phyloP scores from a whole-genome alignment of 2,888 invertebrate species.

The Cheilosia grossa region DNA sequence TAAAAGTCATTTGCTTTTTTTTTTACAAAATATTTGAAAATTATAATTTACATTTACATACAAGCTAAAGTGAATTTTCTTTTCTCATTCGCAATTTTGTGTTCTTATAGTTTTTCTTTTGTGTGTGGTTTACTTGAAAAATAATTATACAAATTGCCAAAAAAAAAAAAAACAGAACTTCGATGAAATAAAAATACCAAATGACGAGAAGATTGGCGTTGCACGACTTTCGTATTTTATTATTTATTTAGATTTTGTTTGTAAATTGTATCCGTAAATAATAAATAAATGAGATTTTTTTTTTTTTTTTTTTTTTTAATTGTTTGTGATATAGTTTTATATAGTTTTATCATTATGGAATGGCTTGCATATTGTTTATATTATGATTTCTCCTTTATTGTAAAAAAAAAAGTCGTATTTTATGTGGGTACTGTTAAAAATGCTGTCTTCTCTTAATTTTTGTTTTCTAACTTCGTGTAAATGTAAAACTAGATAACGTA shows the following conservation, averaged over 20 bases:
- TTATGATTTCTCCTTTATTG: conserved; percentile 13
- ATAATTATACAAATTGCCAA: not conserved
- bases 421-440: not conserved
- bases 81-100: conserved; percentile 3
- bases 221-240: conserved; percentile 16
- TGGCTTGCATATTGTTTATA: conserved; percentile 46
- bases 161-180: not conserved
- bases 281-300: not conserved
- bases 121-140: conserved; percentile 9
- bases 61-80: not conserved
- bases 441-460: not conserved
- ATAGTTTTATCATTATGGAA: conserved; percentile 8
- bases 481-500: conserved; percentile 12
- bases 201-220: conserved; percentile 15
- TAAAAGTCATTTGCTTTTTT: conserved; percentile 23
- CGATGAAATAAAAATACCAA: not conserved
- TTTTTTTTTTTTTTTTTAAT: conserved; percentile 6
- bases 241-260: conserved; percentile 15
- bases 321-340: conserved; percentile 2
- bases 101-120: conserved; percentile 20
- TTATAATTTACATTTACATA: not conserved
- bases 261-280: conserved; percentile 12
- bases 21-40: conserved; percentile 23
- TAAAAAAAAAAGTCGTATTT: not conserved
- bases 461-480: not conserved